phyloP scores from a whole-genome alignment of 2,797 vertebrate genomes.

The Cynodonichthys magdalenae region DNA sequence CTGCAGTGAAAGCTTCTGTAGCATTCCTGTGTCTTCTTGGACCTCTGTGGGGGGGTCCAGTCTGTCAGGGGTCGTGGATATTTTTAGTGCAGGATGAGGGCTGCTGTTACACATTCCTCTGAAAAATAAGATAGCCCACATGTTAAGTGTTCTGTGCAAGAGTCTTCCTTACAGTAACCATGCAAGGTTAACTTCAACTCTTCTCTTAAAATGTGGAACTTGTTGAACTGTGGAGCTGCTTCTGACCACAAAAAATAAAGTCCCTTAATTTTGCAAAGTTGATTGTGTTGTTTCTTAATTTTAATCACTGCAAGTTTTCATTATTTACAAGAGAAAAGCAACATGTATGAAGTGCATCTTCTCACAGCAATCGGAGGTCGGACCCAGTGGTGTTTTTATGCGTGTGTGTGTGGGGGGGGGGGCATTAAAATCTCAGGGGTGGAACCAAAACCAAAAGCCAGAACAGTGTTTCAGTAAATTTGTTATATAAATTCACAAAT shows the following conservation, averaged over 20 bases:
- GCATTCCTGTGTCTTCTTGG: slow-evolving; percentile 9
- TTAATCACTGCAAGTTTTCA: no score
- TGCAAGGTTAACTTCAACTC: neutral
- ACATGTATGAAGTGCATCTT: no score
- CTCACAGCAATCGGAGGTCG: no score
- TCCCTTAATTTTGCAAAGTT: neutral
- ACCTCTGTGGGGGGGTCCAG: slow-evolving; percentile 47
- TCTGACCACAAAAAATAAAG: no score
- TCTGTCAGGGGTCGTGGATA: slow-evolving; percentile 36
- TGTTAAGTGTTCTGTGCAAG: neutral
- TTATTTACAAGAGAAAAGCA: no score
- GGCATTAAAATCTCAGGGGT: no score
- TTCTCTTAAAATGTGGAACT: neutral
- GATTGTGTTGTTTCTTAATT: neutral
- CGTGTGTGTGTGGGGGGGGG: no score
- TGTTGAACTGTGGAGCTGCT: neutral
- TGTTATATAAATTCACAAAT: no score
- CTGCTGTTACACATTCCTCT: slow-evolving; percentile 38
- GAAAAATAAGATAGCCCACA: slow-evolving; percentile 6
- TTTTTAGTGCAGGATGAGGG: slow-evolving; percentile 48
- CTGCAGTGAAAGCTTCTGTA: slow-evolving; percentile 1
- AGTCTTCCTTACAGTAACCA: neutral
- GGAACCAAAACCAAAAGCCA: no score
- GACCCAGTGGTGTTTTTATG: no score
- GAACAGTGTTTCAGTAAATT: no score